Evolutionary conservation across 2,113 vertebrate species (phyloP), one percentile per base, ranked within the genome.

Genomic region (Panthera tigris): DNA sequence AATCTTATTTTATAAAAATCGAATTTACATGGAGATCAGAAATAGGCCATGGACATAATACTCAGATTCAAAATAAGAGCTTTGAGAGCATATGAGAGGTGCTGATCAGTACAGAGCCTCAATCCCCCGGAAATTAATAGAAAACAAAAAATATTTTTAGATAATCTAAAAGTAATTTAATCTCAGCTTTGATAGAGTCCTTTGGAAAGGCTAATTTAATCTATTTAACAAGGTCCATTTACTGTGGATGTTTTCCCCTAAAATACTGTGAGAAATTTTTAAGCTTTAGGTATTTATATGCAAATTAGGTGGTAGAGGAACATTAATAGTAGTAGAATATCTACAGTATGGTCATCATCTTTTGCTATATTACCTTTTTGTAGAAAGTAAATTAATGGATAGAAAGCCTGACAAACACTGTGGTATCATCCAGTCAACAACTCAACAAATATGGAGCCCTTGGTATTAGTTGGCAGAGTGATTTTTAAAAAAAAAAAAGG

Each of bases 1-100:
- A 85, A 91, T 63, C 65, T 82, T 69, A 93, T 57, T 82, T 73
- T 94, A 82, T 65, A 95, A 97, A 96, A 65, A 91, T 66, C 14
- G 7, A 41, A 94, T 50, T 93, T 89, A 57, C 21, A 45, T 74
- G 16, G 78, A 78, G 57, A 90, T 87, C 3, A 89, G 7, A 96
- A 94, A 63, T 52, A n/a, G 5, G 18, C 50, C 45, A 84, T 31
- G 80, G 23, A 80, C 14, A 25, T 88, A 19, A 91, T 61, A 73
- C 7, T 57, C 14, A 48, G 45, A 76, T 91, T 88, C 48, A 96
- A 93, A 88, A 48, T 76, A 78, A 96, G 83, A 93, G 9, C 45
- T 41, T 11, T 36, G 66, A 91, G 52, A 96, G 21, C 0, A 57
- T 29, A 14, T 65, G 45, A 71, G 57, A 88, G 25, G 57, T 52